phyloP scores from a whole-genome alignment of 2,113 vertebrate species.

The Oncorhynchus gorbuscha region DNA sequence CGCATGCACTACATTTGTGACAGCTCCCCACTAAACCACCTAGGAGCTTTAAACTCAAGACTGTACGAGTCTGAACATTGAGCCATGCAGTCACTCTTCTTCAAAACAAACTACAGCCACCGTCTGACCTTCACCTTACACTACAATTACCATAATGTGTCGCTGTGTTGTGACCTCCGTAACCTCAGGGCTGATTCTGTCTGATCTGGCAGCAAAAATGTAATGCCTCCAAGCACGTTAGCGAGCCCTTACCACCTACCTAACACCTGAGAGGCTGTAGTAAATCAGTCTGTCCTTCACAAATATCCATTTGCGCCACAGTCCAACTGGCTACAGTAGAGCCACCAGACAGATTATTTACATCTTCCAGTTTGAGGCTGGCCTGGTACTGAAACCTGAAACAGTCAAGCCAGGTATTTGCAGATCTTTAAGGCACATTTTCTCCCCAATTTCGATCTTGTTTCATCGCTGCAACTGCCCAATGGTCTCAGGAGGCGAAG shows the following conservation, averaged over 20 bases:
- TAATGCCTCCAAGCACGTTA: not conserved
- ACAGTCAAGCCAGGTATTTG: constrained; percentile 28
- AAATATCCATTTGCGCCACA: constrained; percentile 12
- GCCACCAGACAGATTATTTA: constrained; percentile 48
- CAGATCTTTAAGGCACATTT: no score
- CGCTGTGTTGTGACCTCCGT: not conserved
- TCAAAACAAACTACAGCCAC: not conserved
- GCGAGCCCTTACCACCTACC: not conserved
- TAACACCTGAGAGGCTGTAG: not conserved
- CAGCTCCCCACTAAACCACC: not conserved
- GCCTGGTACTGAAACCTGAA: constrained; percentile 47
- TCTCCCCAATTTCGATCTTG: no score
- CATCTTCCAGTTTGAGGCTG: constrained; percentile 45
- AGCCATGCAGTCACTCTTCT: not conserved
- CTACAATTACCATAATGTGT: not conserved
- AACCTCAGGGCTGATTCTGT: not conserved
- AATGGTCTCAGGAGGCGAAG: no score
- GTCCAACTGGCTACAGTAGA: constrained; percentile 38
- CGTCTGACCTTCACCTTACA: constrained; percentile 2
- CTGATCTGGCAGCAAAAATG: not conserved
- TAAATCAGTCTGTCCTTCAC: constrained; percentile 10
- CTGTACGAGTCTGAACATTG: no score
- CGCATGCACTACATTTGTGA: not conserved
- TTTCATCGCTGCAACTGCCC: no score
- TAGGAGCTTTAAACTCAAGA: not conserved